Percentiles rank a stretch among this genome's conserved stretches.
Conservation (phyloP, 2,113 vertebrate species). For the Lethenteron camtschaticum region DNA sequence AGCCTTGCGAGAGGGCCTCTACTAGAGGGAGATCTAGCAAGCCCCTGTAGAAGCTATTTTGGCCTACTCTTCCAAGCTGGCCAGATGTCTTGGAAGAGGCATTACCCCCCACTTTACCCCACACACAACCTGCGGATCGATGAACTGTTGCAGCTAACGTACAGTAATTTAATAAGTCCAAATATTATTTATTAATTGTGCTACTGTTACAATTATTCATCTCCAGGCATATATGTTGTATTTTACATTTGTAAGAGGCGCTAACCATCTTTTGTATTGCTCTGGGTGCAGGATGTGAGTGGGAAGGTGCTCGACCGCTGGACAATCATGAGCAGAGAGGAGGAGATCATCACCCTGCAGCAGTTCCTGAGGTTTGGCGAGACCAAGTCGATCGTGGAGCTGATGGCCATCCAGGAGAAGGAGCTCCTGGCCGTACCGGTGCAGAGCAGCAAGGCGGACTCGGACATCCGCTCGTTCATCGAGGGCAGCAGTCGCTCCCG, state of each 20-base stretch:
- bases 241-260: not conserved
- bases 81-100: too few species aligned
- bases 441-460: conserved; percentile 85
- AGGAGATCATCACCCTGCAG: conserved; percentile 99
- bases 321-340: conserved; percentile 98
- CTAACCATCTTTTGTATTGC: conserved; percentile 10
- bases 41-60: too few species aligned
- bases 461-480: conserved; percentile 96
- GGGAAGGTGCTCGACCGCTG: conserved; percentile 99
- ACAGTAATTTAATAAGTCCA: too few species aligned
- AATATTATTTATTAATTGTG: too few species aligned
- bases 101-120: too few species aligned
- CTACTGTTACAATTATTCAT: too few species aligned
- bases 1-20: too few species aligned
- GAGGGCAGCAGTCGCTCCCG: conserved; percentile 95
- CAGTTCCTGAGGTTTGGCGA: conserved; percentile 97
- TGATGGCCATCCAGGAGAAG: conserved; percentile 99
- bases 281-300: conserved; percentile 77
- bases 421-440: conserved; percentile 94
- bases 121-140: too few species aligned
- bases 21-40: too few species aligned
- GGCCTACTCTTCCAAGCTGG: too few species aligned
- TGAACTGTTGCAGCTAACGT: too few species aligned
- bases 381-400: conserved; percentile 97
- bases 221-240: not conserved